These are phyloP conservation scores for Mystacornis crossleyi DNA, from an alignment of 2,113 vertebrate species.

Conservation along the genomic window DNA sequence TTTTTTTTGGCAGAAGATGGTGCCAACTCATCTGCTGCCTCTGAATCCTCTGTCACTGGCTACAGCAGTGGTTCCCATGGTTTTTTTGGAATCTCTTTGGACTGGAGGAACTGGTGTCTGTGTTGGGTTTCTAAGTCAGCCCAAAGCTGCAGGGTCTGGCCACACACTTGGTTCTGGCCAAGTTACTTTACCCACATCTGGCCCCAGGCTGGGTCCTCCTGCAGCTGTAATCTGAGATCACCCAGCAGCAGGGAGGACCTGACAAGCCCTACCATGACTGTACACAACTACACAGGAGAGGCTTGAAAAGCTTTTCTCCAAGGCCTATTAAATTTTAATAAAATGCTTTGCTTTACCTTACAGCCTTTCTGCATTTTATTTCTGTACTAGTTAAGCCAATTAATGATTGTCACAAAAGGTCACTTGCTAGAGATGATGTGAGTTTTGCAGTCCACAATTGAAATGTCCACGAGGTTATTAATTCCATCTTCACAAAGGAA, in stretches of 20 bases:
- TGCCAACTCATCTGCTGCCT: neutral
- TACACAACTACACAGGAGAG: neutral
- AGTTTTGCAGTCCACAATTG: neutral
- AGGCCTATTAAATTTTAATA: neutral
- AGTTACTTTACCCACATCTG: neutral
- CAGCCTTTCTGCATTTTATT: neutral
- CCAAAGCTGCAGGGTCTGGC: no score
- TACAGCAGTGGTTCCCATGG: neutral
- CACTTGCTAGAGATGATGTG: neutral
- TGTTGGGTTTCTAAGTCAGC: neutral
- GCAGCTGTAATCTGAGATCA: neutral
- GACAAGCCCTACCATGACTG: neutral
- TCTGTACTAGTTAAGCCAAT: neutral
- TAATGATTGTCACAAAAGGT: neutral
- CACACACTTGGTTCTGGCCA: fast-evolving
- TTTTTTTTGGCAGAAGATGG: neutral
- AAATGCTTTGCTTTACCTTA: neutral
- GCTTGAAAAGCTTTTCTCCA: neutral
- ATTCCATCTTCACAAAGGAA: neutral
- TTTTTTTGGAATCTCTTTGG: neutral
- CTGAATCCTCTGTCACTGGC: neutral
- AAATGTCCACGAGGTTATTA: neutral
- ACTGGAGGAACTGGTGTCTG: neutral
- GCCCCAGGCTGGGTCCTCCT: neutral
- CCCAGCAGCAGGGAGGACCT: neutral